Conservation (phyloP, 2,113 vertebrate species). For the Centropus unirufus region DNA sequence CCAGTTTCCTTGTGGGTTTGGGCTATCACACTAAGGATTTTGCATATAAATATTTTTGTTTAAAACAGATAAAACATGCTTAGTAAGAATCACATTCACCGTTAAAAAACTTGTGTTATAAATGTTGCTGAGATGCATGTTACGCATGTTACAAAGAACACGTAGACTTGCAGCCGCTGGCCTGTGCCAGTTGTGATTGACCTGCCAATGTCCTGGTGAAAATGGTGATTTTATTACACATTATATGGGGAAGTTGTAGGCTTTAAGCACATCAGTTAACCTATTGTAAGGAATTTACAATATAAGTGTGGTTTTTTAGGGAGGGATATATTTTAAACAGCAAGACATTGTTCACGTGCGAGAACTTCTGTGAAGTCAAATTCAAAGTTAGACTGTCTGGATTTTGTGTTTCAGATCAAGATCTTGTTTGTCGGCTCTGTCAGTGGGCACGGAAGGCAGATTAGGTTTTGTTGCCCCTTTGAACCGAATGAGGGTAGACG, state of each 20-base stretch:
- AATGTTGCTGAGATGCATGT: accelerated
- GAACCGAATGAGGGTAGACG: neutral
- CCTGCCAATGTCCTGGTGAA: neutral
- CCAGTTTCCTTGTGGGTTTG: neutral
- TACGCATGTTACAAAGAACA: neutral
- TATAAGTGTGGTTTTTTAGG: neutral
- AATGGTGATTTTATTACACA: accelerated
- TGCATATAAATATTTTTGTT: neutral
- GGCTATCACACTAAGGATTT: neutral
- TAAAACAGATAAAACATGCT: neutral
- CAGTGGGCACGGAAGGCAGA: neutral
- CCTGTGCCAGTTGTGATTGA: neutral
- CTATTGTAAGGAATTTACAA: neutral
- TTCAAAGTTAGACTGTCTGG: neutral
- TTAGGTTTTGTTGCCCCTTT: neutral
- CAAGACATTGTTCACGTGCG: neutral
- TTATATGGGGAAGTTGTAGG: neutral
- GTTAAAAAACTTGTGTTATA: neutral
- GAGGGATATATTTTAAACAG: neutral
- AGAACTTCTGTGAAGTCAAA: neutral
- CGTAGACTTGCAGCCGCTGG: too few relatives aligned
- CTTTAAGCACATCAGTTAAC: neutral
- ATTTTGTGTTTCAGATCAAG: neutral
- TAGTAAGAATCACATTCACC: accelerated
- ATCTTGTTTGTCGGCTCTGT: neutral